A percentile compares a stretch with the other conserved stretches of the same genome.
Conservation (phyloP, 2,888 invertebrate species). For the Resseliella maxima region DNA sequence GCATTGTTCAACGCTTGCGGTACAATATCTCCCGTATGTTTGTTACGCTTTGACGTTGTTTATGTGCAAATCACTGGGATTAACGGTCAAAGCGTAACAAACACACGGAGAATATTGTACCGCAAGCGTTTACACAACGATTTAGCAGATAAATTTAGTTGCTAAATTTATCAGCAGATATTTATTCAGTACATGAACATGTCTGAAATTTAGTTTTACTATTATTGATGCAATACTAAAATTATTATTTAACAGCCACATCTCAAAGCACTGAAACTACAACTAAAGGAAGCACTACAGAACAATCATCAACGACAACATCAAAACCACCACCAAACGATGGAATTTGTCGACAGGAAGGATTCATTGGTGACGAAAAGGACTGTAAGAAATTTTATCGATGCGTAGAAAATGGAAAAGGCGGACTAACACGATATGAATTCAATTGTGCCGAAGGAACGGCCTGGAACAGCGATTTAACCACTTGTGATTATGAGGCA, state of each 20-base stretch:
- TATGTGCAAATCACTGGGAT: too few relatives aligned
- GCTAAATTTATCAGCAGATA: too few relatives aligned
- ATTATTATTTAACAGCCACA: neutral
- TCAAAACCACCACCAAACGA: slow-evolving; percentile 57
- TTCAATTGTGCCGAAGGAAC: slow-evolving; percentile 76
- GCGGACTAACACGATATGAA: slow-evolving; percentile 72
- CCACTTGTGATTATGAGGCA: slow-evolving; percentile 64
- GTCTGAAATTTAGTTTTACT: neutral
- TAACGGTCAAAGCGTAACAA: too few relatives aligned
- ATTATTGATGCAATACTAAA: too few relatives aligned
- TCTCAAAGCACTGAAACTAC: neutral
- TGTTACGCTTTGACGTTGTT: too few relatives aligned
- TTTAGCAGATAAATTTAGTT: too few relatives aligned
- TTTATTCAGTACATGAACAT: neutral
- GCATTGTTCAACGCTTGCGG: too few relatives aligned
- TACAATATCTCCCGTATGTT: too few relatives aligned
- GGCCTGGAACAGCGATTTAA: slow-evolving; percentile 70
- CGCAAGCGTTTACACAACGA: too few relatives aligned
- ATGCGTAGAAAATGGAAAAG: slow-evolving; percentile 74
- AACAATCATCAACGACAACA: slow-evolving; percentile 57
- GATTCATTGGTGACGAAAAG: slow-evolving; percentile 67
- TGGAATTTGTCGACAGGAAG: slow-evolving; percentile 65
- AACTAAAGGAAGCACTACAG: slow-evolving; percentile 32
- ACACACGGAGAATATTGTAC: too few relatives aligned
- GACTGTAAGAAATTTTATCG: slow-evolving; percentile 77